A percentile compares a stretch with the other conserved stretches of the same genome.
These are phyloP conservation scores for Gandaritis pyraliata DNA, from an alignment of 2,888 invertebrate genomes.

Conservation along the genomic window DNA sequence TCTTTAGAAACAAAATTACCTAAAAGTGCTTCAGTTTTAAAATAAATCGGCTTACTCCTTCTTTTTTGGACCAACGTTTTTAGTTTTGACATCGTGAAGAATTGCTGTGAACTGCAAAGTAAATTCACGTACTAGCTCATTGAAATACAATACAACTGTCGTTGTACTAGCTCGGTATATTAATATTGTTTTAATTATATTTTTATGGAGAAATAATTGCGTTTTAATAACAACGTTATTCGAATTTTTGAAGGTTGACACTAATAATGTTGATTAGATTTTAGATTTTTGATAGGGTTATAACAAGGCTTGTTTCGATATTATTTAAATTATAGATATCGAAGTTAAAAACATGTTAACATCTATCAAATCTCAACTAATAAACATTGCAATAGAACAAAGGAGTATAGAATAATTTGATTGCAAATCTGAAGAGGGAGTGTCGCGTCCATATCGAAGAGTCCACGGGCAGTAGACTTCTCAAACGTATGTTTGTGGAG, in stretches of 20 bases:
- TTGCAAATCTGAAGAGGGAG: conserved; percentile 41
- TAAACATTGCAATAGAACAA: conserved; percentile 52
- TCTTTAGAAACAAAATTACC: conserved; percentile 10
- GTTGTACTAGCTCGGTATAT: too few relatives aligned
- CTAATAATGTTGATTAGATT: too few relatives aligned
- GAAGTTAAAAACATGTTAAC: too few relatives aligned
- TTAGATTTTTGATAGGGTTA: too few relatives aligned
- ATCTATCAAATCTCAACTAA: background rate
- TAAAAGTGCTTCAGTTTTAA: background rate
- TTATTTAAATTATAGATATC: too few relatives aligned
- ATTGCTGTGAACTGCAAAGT: background rate
- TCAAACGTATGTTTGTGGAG: conserved; percentile 33
- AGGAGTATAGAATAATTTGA: conserved; percentile 45
- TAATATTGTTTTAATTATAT: background rate
- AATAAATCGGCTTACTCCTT: background rate
- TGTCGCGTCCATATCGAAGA: conserved; percentile 46
- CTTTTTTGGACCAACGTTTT: background rate
- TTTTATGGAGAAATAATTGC: background rate
- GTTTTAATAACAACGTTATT: background rate
- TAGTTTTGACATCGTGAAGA: background rate
- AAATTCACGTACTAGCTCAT: background rate
- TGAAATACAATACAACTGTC: too few relatives aligned
- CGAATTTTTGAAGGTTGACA: background rate
- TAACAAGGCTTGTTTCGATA: too few relatives aligned
- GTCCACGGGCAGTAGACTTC: conserved; percentile 44